Evolutionary conservation across 2,113 vertebrate species (phyloP).

Genomic region (Taurulus bubalis): DNA sequence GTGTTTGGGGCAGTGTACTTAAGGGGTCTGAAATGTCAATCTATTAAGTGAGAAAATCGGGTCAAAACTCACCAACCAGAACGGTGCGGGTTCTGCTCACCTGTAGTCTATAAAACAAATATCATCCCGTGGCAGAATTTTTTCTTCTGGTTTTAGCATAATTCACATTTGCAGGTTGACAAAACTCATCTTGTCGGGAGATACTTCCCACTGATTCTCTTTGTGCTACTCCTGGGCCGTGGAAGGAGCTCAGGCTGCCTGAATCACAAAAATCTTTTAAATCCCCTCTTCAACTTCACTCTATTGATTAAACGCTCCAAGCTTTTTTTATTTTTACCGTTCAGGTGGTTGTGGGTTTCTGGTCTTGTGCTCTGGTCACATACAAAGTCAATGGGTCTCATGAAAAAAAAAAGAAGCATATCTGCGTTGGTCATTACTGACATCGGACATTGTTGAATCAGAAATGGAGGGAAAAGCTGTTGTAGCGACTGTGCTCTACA

Average conservation of each 20-base stretch:
- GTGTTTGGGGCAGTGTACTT: conserved; percentile 20
- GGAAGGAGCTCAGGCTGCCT: neutral
- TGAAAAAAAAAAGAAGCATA: too few species aligned
- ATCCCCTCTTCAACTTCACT: neutral
- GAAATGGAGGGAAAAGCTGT: too few species aligned
- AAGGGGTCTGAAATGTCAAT: conserved; percentile 50
- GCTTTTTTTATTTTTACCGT: neutral
- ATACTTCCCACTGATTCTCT: neutral
- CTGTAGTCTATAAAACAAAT: conserved; percentile 2
- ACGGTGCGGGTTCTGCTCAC: conserved; percentile 27
- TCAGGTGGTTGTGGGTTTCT: too few species aligned
- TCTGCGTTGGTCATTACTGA: too few species aligned
- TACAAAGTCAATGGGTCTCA: too few species aligned
- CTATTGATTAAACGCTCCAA: neutral
- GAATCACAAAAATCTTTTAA: neutral
- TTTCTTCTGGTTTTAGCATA: conserved; percentile 16
- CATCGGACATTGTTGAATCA: too few species aligned
- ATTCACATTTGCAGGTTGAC: conserved; percentile 3
- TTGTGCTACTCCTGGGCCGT: neutral
- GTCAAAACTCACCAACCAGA: conserved; percentile 32
- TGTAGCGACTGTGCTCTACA: too few species aligned
- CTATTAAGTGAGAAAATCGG: conserved; percentile 59
- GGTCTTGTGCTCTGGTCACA: neutral
- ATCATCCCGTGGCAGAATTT: conserved; percentile 7
- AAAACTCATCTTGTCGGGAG: conserved; percentile 4